Conservation (phyloP, 2,888 invertebrate species). For the Tolmerus cingulatus region DNA sequence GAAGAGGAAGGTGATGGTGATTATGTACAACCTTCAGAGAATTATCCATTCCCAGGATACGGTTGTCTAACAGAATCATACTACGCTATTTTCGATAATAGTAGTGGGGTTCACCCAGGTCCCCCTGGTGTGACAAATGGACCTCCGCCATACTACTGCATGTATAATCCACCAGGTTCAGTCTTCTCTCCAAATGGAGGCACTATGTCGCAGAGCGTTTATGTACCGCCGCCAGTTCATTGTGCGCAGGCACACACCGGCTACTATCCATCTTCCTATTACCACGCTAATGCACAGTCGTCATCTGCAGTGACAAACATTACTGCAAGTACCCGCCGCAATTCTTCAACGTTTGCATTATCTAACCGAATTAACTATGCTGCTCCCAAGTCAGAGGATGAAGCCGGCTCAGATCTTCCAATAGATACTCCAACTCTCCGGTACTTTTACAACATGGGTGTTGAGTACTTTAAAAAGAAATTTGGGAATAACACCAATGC, state of each 20-base stretch:
- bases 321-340: background rate
- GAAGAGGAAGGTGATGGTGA: constrained; percentile 38
- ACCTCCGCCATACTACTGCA: constrained; percentile 41
- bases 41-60: background rate
- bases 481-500: constrained; percentile 45
- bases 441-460: constrained; percentile 74
- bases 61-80: constrained; percentile 40
- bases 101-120: constrained; percentile 36
- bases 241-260: background rate
- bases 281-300: background rate
- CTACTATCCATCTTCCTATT: constrained; percentile 1
- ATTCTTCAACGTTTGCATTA: background rate
- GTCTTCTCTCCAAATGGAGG: background rate
- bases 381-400: constrained; percentile 55
- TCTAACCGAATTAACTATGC: constrained; percentile 53
- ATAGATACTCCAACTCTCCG: constrained; percentile 70
- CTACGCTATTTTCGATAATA: constrained; percentile 37
- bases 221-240: constrained; percentile 5
- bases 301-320: background rate
- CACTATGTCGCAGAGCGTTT: background rate
- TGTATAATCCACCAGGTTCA: constrained; percentile 39
- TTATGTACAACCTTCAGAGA: background rate
- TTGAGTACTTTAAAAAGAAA: constrained; percentile 63
- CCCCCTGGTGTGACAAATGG: background rate
- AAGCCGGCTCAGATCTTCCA: constrained; percentile 57